Percentiles rank a stretch among this genome's conserved stretches.
Conservation (phyloP, 1,140 invertebrate species). For the Luehdorfia chinensis region DNA sequence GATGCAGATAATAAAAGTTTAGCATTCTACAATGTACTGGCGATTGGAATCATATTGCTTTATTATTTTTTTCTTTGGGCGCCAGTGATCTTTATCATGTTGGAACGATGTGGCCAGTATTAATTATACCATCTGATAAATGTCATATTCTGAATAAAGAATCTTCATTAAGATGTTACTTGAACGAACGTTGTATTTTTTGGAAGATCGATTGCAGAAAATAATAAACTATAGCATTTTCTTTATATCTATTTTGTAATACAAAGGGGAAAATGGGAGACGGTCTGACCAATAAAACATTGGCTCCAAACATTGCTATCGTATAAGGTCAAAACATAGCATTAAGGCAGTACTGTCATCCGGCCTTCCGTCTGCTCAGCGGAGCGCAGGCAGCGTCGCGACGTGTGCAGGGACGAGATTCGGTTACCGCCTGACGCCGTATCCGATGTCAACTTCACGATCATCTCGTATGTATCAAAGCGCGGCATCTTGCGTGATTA, state of each 20-base stretch:
- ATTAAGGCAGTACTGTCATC: too few relatives aligned
- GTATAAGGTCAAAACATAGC: too few relatives aligned
- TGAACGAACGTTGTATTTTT: too few relatives aligned
- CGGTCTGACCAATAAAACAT: too few relatives aligned
- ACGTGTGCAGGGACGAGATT: constrained; percentile 46
- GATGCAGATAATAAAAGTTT: constrained; percentile 7
- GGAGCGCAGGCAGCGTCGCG: constrained; percentile 42
- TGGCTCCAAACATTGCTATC: too few relatives aligned
- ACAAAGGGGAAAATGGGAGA: too few relatives aligned
- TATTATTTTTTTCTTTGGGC: not conserved
- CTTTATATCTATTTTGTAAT: too few relatives aligned
- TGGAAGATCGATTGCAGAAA: too few relatives aligned
- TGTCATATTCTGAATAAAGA: not conserved
- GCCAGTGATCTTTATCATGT: not conserved
- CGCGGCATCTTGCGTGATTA: constrained; percentile 3
- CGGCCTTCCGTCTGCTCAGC: constrained; percentile 45
- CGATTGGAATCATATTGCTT: constrained; percentile 7
- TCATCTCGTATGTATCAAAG: constrained; percentile 20
- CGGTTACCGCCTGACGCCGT: constrained; percentile 58
- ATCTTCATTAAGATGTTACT: too few relatives aligned
- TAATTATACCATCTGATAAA: not conserved
- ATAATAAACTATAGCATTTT: too few relatives aligned
- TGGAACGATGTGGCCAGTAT: not conserved
- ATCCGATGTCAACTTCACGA: constrained; percentile 39
- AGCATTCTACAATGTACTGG: constrained; percentile 5